Base-by-base conservation (phyloP, 2,113 vertebrate species). In the Puntigrus tetrazona region DNA sequence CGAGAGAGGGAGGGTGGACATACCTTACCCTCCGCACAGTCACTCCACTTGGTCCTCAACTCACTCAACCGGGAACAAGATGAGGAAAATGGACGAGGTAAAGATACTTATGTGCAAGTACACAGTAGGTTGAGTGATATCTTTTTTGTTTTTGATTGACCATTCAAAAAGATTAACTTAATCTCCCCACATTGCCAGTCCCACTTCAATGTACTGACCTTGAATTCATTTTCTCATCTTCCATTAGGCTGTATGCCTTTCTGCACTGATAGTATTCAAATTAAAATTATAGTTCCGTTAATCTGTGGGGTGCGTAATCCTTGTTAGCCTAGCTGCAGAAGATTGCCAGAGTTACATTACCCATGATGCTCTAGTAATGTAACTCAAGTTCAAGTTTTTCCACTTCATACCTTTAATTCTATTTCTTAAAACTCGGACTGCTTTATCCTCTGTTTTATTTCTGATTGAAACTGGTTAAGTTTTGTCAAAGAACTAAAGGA, bases 1-100 rank as follows among this genome's bases (percentile, higher is more conserved):
- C 91, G 92, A 90, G 93, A 93, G n/a, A 22, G 88, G 70, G 92
- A 94, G 20, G 92, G 91, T 45, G 92, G 94, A 41, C 91, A 92
- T 88, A 92, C 94, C 11, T 91, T 94, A 74, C 93, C 91, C 0
- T 91, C 93, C 0, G 90, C 94, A 45, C 94, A 94, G 86, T 95
- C 94, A 0, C 93, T 95, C 41, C 94, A 95, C 86, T 91, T 96
- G 87, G 94, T 94, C 73, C 91, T 96, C 50, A 93, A 95, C 88
- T 94, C 94, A 29, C 91, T 95, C 81, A 93, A 93, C 90, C 89
- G 91, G 87, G 94, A 94, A 74, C 94, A 94, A 86, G 91, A 94
- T 31, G 94, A 94, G 78, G 92, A 92, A 38, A 92, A 92, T 59
- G 90, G 91, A 55, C 90, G 91, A 95, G 94, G 95, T 95, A 93